These are phyloP conservation scores for Campylomormyrus tamandua DNA, from an alignment of 2,113 vertebrate species.

Conservation along the genomic window DNA sequence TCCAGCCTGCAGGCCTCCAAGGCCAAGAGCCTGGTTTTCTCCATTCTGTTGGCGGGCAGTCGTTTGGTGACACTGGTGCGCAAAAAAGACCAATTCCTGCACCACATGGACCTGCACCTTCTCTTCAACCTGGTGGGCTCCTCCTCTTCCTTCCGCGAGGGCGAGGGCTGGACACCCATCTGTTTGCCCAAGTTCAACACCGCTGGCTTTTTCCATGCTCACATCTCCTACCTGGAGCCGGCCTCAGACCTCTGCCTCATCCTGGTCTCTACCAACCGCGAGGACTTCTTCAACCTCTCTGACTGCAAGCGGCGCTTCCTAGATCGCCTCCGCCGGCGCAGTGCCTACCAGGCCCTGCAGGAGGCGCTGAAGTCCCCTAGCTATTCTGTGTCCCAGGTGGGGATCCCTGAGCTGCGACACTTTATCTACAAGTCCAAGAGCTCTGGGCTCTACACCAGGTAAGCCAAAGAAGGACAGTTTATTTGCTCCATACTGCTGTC, in stretches of 20 bases:
- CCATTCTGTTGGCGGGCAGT: constrained; percentile 83
- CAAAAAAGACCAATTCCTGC: constrained; percentile 90
- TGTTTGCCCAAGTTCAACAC: constrained; percentile 95
- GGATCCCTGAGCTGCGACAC: constrained; percentile 86
- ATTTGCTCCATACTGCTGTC: background rate
- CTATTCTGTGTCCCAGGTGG: constrained; percentile 79
- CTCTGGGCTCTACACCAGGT: constrained; percentile 96
- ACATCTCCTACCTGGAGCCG: constrained; percentile 91
- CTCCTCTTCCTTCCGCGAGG: constrained; percentile 88
- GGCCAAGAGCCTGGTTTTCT: constrained; percentile 85
- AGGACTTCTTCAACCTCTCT: constrained; percentile 91
- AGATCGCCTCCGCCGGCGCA: constrained; percentile 80
- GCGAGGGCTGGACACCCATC: constrained; percentile 94
- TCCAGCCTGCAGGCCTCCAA: constrained; percentile 84
- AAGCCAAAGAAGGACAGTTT: constrained; percentile 33
- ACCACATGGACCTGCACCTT: constrained; percentile 93
- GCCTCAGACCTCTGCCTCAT: constrained; percentile 83
- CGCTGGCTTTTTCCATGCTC: constrained; percentile 87
- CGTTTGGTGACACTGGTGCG: constrained; percentile 85
- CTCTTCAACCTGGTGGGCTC: constrained; percentile 93
- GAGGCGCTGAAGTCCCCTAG: constrained; percentile 75
- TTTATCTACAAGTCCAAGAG: constrained; percentile 98
- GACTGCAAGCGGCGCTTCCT: constrained; percentile 86
- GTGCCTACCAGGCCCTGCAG: constrained; percentile 66
- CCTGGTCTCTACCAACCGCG: constrained; percentile 84